Conservation (phyloP, 2,888 invertebrate genomes). For the Mimumesa dahlbomi region DNA sequence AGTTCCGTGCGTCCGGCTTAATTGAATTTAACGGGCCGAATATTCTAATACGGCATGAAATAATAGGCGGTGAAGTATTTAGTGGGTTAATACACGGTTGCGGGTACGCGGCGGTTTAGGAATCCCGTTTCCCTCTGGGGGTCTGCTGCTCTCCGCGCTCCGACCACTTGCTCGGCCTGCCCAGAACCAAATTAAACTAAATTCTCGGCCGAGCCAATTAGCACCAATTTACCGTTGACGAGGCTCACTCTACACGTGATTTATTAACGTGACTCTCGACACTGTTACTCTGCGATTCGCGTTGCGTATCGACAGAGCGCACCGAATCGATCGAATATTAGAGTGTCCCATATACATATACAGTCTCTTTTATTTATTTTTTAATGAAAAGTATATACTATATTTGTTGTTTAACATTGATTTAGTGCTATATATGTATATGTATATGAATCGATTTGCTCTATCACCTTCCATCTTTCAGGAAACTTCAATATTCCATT, state of each 20-base stretch:
- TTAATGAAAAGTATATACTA: too few species aligned
- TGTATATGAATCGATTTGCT: too few species aligned
- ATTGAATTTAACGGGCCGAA: slow-evolving; percentile 37
- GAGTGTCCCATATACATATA: too few species aligned
- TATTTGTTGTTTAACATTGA: too few species aligned
- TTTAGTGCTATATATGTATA: too few species aligned
- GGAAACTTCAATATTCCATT: too few species aligned
- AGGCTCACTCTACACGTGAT: slow-evolving; percentile 58
- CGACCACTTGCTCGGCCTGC: slow-evolving; percentile 46
- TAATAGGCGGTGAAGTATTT: slow-evolving; percentile 53
- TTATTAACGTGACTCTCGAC: slow-evolving; percentile 62
- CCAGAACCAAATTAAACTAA: slow-evolving; percentile 74
- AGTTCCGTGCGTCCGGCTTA: slow-evolving; percentile 36
- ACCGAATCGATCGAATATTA: too few species aligned
- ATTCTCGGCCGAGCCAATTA: slow-evolving; percentile 75
- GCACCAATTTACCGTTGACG: slow-evolving; percentile 72
- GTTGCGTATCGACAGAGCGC: too few species aligned
- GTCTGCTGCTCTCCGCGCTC: slow-evolving; percentile 22
- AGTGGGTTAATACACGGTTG: slow-evolving; percentile 57
- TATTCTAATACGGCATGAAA: slow-evolving; percentile 41
- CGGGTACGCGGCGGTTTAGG: slow-evolving; percentile 50
- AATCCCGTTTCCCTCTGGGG: slow-evolving; percentile 41
- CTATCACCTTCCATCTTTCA: too few species aligned
- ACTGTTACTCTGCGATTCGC: too few species aligned
- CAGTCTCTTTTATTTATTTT: too few species aligned